Conservation (phyloP, 2,113 vertebrate species). For the Antechinus flavipes region DNA sequence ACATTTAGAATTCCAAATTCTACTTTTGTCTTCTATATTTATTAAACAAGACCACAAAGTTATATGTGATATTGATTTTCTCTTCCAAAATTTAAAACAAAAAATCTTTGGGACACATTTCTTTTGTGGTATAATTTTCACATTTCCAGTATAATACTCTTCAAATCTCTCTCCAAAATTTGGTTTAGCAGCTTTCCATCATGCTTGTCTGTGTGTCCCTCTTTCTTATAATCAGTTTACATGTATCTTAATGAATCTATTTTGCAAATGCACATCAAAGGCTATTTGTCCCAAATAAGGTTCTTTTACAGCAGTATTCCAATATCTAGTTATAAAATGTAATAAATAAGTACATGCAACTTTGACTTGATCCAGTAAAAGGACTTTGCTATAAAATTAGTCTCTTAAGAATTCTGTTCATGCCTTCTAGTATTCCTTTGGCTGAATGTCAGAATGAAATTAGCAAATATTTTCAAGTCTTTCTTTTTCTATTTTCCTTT, state of each 20-base stretch:
- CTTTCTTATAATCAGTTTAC: not conserved
- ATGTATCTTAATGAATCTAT: not conserved
- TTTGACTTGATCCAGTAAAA: not conserved
- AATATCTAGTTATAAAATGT: not conserved
- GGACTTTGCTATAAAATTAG: not conserved
- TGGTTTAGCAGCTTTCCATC: not conserved
- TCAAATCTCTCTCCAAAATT: not conserved
- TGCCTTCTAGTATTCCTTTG: too few species aligned
- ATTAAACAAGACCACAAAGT: not conserved
- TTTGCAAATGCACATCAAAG: not conserved
- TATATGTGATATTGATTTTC: not conserved
- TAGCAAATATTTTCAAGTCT: not conserved
- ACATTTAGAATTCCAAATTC: not conserved
- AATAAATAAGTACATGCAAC: not conserved
- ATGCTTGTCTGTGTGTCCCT: not conserved
- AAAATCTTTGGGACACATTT: not conserved
- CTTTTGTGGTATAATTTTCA: not conserved
- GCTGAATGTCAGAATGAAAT: not conserved
- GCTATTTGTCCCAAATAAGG: fast-evolving
- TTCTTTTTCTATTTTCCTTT: not conserved
- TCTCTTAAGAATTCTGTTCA: not conserved
- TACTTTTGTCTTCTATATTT: not conserved
- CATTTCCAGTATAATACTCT: not conserved
- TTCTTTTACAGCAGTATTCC: not conserved
- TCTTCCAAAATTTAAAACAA: not conserved